Conservation (phyloP, 1,140 invertebrate species). For the Caligus rogercresseyi region DNA sequence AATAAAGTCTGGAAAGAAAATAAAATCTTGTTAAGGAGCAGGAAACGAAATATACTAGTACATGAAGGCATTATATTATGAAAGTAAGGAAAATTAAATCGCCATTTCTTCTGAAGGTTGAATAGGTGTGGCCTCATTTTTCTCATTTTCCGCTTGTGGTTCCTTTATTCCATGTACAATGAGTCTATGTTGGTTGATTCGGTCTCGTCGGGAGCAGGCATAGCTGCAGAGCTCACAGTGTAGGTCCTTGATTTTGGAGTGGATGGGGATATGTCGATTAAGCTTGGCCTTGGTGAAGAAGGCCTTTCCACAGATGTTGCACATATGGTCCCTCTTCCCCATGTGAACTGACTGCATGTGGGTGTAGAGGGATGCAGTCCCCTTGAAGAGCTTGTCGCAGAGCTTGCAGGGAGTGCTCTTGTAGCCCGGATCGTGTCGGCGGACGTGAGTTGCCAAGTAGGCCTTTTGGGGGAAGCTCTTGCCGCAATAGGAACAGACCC, state of each 20-base stretch:
- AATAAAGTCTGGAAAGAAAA: too few relatives aligned
- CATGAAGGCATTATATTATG: too few relatives aligned
- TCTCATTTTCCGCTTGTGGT: too few relatives aligned
- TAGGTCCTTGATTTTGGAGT: neutral
- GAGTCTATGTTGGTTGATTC: neutral
- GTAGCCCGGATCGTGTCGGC: neutral
- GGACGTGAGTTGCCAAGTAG: neutral
- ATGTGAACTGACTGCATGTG: neutral
- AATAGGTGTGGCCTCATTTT: too few relatives aligned
- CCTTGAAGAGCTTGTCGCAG: neutral
- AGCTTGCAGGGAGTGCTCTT: neutral
- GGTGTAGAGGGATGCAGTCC: neutral
- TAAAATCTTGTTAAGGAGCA: too few relatives aligned
- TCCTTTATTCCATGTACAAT: neutral
- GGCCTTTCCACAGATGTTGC: neutral
- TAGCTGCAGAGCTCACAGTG: neutral
- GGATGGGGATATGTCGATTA: neutral
- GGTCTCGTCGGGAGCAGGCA: neutral
- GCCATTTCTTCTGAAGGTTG: too few relatives aligned
- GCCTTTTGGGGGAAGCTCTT: neutral
- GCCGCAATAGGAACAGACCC: neutral
- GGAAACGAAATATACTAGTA: too few relatives aligned
- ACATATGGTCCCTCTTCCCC: neutral
- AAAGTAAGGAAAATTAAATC: too few relatives aligned
- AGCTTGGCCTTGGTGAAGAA: neutral